Percentiles rank a stretch among this genome's conserved stretches.
Evolutionary conservation across 1,140 invertebrate species (phyloP).

Genomic region (Diabrotica virgifera): DNA sequence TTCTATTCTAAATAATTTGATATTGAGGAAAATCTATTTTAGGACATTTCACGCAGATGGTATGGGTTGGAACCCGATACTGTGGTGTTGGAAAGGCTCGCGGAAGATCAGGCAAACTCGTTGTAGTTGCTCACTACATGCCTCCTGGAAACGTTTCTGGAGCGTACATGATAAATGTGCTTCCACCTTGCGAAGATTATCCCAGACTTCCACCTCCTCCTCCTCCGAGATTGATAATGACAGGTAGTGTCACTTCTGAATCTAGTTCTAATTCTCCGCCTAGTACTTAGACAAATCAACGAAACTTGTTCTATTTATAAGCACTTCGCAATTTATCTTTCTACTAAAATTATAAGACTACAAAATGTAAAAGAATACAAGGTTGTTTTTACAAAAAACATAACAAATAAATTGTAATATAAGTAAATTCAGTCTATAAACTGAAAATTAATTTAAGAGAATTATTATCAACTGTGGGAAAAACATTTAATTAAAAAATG

Average conservation of each 20-base stretch:
- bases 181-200: constrained; percentile 55
- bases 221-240: neutral
- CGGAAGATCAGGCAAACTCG: constrained; percentile 69
- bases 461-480: too few relatives aligned
- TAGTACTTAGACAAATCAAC: constrained; percentile 11
- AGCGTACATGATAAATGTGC: constrained; percentile 72
- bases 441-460: too few relatives aligned
- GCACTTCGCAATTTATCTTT: neutral
- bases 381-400: neutral
- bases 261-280: constrained; percentile 18
- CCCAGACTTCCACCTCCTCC: constrained; percentile 15
- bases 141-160: constrained; percentile 76
- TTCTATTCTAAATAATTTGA: too few relatives aligned
- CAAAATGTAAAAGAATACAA: neutral
- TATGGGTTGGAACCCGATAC: constrained; percentile 76
- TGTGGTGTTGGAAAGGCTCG: constrained; percentile 82
- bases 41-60: constrained; percentile 90
- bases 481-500: too few relatives aligned
- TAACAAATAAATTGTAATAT: too few relatives aligned
- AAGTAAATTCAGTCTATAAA: too few relatives aligned
- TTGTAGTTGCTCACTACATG: constrained; percentile 79
- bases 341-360: neutral
- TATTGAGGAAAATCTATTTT: constrained; percentile 17
- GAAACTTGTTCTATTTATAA: neutral
- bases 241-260: constrained; percentile 8